Conservation (phyloP, 2,888 invertebrate species). For the Cephus pulcher region DNA sequence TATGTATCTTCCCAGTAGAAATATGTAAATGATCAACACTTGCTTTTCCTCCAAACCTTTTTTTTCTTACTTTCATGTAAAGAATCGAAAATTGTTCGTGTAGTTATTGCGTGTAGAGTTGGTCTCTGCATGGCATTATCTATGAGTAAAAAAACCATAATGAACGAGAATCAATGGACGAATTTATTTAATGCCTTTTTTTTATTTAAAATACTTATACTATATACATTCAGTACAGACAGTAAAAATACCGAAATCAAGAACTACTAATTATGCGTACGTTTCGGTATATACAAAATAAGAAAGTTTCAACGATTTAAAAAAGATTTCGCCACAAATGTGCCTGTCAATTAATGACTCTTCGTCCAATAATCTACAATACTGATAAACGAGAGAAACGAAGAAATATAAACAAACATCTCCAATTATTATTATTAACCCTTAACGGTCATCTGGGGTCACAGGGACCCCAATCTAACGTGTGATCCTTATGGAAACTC, state of each 20-base stretch:
- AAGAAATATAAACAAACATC: slow-evolving; percentile 8
- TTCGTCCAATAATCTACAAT: slow-evolving; percentile 32
- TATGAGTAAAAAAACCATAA: not conserved
- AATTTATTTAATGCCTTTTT: slow-evolving; percentile 28
- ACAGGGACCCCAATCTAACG: too few relatives aligned
- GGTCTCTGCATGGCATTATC: not conserved
- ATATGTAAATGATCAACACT: not conserved
- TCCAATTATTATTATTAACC: not conserved
- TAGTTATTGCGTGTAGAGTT: too few relatives aligned
- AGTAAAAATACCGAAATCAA: slow-evolving; percentile 34
- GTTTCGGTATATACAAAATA: not conserved
- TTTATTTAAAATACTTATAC: slow-evolving; percentile 55
- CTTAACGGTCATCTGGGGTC: too few relatives aligned
- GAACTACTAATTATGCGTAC: slow-evolving; percentile 17
- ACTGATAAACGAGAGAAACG: slow-evolving; percentile 30
- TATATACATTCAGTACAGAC: slow-evolving; percentile 59
- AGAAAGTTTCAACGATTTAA: not conserved
- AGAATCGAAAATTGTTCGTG: too few relatives aligned
- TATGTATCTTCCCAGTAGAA: not conserved
- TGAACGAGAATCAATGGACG: not conserved
- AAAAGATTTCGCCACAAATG: not conserved
- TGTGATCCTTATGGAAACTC: too few relatives aligned
- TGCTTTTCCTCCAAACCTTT: not conserved
- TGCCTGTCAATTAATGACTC: not conserved
- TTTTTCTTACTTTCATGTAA: too few relatives aligned